phyloP scores from a whole-genome alignment of 35 echinoderm and acorn worm species.

The Diadema setosum region DNA sequence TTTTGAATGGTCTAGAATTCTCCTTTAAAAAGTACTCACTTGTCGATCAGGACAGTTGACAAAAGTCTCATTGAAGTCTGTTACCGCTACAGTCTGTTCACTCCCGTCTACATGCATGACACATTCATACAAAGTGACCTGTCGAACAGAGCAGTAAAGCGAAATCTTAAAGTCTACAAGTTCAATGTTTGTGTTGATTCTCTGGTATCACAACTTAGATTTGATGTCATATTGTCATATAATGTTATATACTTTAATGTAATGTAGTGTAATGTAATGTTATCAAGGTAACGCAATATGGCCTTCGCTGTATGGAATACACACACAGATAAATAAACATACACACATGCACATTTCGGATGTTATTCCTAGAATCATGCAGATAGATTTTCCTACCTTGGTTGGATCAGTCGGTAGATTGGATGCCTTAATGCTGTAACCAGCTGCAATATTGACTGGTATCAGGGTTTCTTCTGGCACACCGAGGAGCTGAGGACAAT shows the following conservation, averaged over 20 bases:
- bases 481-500: neutral
- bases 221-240: no score
- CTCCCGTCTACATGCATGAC: neutral
- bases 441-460: neutral
- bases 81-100: neutral
- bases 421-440: neutral
- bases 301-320: no score
- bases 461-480: neutral
- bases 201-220: no score
- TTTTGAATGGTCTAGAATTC: no score
- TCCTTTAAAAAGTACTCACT: no score
- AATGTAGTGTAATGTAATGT: no score
- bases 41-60: neutral
- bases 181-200: no score
- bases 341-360: no score
- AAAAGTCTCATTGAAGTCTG: neutral
- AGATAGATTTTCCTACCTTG: neutral
- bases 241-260: no score
- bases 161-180: neutral
- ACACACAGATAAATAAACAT: no score
- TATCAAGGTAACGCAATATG: no score
- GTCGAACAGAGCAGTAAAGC: neutral
- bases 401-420: neutral
- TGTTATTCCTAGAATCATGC: no score
- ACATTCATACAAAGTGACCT: slow-evolving; percentile 21